phyloP scores from a whole-genome alignment of 2,113 vertebrate species.

The Bostrychus sinensis region DNA sequence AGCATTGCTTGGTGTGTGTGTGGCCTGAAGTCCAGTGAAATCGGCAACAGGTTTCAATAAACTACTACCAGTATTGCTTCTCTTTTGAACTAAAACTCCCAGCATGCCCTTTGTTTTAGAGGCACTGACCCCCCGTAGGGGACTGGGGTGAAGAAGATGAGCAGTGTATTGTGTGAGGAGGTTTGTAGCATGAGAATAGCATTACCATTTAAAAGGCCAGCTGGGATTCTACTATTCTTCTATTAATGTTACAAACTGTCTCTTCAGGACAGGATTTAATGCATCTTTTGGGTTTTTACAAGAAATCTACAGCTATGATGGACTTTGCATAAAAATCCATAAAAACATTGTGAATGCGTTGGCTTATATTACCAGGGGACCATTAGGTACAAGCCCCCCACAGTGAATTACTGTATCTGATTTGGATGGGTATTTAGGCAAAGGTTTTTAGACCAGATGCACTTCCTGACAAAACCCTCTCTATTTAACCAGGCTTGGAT shows the following conservation, averaged over 20 bases:
- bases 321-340: too few relatives aligned
- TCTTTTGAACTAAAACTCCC: background rate
- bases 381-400: too few relatives aligned
- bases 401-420: too few relatives aligned
- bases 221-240: conserved; percentile 37
- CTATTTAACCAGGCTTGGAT: too few relatives aligned
- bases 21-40: background rate
- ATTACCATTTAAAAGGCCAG: conserved; percentile 77
- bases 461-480: too few relatives aligned
- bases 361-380: too few relatives aligned
- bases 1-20: conserved; percentile 34
- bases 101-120: background rate
- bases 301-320: too few relatives aligned
- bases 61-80: background rate
- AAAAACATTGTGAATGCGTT: too few relatives aligned
- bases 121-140: conserved; percentile 50
- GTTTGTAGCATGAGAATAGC: too few relatives aligned
- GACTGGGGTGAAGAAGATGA: conserved; percentile 55
- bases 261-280: conserved; percentile 29
- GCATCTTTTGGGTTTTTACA: background rate
- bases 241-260: conserved; percentile 11
- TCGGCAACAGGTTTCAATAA: background rate
- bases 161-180: conserved; percentile 73
- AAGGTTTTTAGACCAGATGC: too few relatives aligned
- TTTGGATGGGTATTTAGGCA: too few relatives aligned